Evolutionary conservation across 1,140 invertebrate genomes (phyloP).

Genomic region (Drosophila mayri): DNA sequence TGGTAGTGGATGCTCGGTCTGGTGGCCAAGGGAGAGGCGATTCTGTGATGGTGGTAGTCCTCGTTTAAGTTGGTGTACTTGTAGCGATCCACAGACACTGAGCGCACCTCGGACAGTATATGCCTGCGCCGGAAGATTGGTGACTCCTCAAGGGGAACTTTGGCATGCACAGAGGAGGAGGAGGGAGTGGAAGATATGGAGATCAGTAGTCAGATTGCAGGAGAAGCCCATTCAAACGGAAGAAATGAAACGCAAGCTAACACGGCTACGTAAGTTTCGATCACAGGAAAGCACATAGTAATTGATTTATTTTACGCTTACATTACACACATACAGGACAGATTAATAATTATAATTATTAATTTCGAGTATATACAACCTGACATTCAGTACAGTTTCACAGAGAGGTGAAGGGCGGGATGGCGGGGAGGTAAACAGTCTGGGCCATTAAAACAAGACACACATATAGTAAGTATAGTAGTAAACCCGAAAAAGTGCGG

Average conservation of each 20-base stretch:
- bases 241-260: constrained; percentile 54
- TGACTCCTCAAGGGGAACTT: constrained; percentile 34
- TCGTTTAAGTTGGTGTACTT: constrained; percentile 39
- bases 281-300: constrained; percentile 74
- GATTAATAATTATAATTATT: constrained; percentile 23
- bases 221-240: constrained; percentile 16
- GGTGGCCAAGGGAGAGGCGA: constrained; percentile 20
- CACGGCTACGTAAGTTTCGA: constrained; percentile 55
- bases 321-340: constrained; percentile 55
- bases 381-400: constrained; percentile 60
- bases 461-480: constrained; percentile 21
- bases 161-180: constrained; percentile 18
- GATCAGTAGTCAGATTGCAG: constrained; percentile 32
- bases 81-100: constrained; percentile 70
- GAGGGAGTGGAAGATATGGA: neutral
- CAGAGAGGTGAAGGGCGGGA: constrained; percentile 25
- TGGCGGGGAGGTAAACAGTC: constrained; percentile 14
- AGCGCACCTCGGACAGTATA: constrained; percentile 59
- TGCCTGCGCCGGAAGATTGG: constrained; percentile 52
- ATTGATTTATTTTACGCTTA: constrained; percentile 69
- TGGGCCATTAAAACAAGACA: constrained; percentile 13
- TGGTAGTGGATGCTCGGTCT: constrained; percentile 11
- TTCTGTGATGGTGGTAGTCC: constrained; percentile 24
- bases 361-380: constrained; percentile 44
- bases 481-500: constrained; percentile 33